A percentile compares a stretch with the other conserved stretches of the same genome.
Evolutionary conservation across 2,888 invertebrate genomes (phyloP).

Genomic region (Acleris cristana): DNA sequence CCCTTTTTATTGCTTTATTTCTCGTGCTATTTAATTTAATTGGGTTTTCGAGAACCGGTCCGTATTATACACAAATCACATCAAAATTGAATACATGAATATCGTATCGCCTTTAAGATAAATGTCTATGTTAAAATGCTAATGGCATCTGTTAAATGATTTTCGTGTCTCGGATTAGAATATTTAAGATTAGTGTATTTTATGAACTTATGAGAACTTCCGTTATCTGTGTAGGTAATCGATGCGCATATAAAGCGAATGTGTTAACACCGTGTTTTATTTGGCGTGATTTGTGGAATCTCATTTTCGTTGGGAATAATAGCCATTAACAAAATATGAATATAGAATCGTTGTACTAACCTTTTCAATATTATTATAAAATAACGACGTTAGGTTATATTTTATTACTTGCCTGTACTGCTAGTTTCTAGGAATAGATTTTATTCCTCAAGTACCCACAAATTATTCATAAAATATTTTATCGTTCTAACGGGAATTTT

Average conservation of each 20-base stretch:
- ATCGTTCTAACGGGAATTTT: not conserved
- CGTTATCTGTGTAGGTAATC: constrained; percentile 49
- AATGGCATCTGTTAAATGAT: constrained; percentile 51
- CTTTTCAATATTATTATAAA: no score
- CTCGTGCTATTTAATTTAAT: constrained; percentile 55
- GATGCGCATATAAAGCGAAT: constrained; percentile 47
- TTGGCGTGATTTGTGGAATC: constrained; percentile 38
- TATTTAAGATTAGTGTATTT: constrained; percentile 50
- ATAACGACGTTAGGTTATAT: no score
- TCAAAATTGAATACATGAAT: constrained; percentile 38
- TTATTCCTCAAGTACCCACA: constrained; percentile 17
- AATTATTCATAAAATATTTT: constrained; percentile 26
- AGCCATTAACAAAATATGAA: not conserved
- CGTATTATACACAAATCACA: constrained; percentile 36
- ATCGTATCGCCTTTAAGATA: constrained; percentile 34
- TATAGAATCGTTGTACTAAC: no score
- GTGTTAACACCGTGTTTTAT: constrained; percentile 49
- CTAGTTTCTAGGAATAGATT: constrained; percentile 5
- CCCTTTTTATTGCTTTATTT: constrained; percentile 64
- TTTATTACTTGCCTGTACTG: no score
- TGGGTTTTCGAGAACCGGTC: constrained; percentile 53
- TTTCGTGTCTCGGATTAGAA: constrained; percentile 46
- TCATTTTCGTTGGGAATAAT: constrained; percentile 3
- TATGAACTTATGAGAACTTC: constrained; percentile 54
- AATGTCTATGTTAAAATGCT: constrained; percentile 54